Base-by-base conservation (phyloP, 1,140 invertebrate species). In the Nixonia krombeini region DNA sequence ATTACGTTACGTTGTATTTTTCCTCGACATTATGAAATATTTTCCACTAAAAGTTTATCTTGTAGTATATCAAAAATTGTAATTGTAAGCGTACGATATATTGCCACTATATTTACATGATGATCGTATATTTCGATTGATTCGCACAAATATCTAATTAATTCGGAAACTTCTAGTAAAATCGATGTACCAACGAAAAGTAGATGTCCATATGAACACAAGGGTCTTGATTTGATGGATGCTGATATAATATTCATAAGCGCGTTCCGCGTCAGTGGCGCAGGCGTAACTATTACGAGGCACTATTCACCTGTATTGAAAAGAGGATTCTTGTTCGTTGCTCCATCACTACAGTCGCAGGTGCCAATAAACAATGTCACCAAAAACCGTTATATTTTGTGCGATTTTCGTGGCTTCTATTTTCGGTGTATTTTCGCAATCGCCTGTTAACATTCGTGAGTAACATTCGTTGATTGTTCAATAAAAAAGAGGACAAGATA, bases 161-260 rank as follows among this genome's bases (percentile, higher is more conserved):
- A 42, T 42, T 49, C 15, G 41, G 12, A 26, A 18, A 29, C 10
- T 26, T 10, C 10, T 0, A 17, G 9, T 15, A 50, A 50, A 51
- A 56, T 56, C 61, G 17, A 64, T 51, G 46, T 25, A 9, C 23
- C 12, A 35, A 13, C 45, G 9, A 42, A 57, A 57, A 13, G 29
- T 17, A 33, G 9, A 35, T 61, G 46, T 45, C 10, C 31, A 50
- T 15, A 9, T 28, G 12, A 41, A 41, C 9, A 46, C 63, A 72
- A 70, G 70, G 72, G 61, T 56, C 57, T 70, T 51, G 66, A 76
- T 81, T 81, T 76, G 75, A 81, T 71, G 61, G 71, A 53, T 56
- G 51, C 7, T 17, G 53, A 72, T 79, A 65, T 52, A 82, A 80
- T 79, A 81, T 83, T 81, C 55, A 83, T 78, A 76, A 74, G 51